Percentiles rank a stretch among this genome's conserved stretches.
phyloP scores from a whole-genome alignment of 2,113 vertebrate species.

The Cinclus mexicanus region DNA sequence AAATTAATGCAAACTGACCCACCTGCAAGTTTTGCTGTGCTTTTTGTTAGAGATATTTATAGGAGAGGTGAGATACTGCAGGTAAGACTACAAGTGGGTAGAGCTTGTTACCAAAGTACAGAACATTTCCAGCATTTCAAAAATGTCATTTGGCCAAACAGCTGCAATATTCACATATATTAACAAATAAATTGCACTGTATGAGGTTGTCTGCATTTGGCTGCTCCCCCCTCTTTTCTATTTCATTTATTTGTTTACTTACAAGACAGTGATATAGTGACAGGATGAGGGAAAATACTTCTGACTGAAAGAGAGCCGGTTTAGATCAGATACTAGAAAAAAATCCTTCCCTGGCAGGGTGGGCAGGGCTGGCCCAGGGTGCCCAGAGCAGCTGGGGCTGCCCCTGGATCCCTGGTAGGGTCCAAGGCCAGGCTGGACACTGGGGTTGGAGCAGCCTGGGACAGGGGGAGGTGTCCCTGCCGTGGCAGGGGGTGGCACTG shows the following conservation, averaged over 20 bases:
- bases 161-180: background rate
- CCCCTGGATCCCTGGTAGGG: background rate
- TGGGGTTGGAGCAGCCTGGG: accelerated
- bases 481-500: too few relatives aligned
- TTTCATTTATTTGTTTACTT: background rate
- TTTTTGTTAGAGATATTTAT: background rate
- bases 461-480: accelerated
- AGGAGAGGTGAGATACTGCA: background rate
- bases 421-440: accelerated
- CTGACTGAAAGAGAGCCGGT: accelerated
- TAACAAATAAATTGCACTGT: background rate
- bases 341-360: accelerated
- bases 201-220: background rate
- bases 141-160: background rate
- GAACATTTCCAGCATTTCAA: background rate
- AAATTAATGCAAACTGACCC: background rate
- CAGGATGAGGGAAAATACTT: background rate
- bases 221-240: accelerated
- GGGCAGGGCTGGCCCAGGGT: background rate
- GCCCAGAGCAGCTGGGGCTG: background rate
- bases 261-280: too few relatives aligned
- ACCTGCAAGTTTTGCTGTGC: background rate
- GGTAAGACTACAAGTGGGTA: background rate
- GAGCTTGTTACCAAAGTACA: background rate
- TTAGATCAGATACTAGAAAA: background rate